Evolutionary conservation across 2,797 vertebrate genomes (phyloP).

Genomic region (Eleutherodactylus coqui): DNA sequence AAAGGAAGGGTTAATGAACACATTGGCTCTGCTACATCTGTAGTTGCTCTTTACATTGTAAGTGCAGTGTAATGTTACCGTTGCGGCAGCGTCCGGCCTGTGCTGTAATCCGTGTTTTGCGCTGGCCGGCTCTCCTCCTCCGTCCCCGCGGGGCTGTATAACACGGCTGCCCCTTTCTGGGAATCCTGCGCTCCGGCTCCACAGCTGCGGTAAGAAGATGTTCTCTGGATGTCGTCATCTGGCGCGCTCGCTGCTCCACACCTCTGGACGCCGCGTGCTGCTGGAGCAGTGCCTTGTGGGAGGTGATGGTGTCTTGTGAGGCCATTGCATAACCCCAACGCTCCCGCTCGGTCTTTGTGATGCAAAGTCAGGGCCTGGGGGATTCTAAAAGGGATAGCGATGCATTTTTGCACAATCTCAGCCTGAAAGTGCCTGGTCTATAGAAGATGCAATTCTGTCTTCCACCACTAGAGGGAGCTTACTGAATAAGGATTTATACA

Average conservation of each 20-base stretch:
- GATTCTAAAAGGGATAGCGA: neutral
- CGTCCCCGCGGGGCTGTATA: neutral
- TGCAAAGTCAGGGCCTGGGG: too few relatives aligned
- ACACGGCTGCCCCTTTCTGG: constrained; percentile 31
- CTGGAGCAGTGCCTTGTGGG: constrained; percentile 13
- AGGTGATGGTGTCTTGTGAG: neutral
- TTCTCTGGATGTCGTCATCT: constrained; percentile 42
- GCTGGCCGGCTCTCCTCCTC: neutral
- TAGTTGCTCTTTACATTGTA: too few relatives aligned
- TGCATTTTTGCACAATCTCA: neutral
- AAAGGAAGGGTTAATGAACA: neutral
- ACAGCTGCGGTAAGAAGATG: constrained; percentile 29
- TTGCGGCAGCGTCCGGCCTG: neutral
- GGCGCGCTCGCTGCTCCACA: constrained; percentile 25
- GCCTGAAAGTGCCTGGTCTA: neutral
- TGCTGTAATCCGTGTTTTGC: neutral
- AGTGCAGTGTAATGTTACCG: neutral
- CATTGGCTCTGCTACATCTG: neutral
- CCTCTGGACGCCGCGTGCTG: constrained; percentile 7
- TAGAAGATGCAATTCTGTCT: too few relatives aligned
- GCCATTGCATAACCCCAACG: neutral
- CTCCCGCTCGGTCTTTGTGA: neutral
- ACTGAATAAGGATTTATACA: too few relatives aligned
- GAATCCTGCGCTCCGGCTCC: constrained; percentile 21
- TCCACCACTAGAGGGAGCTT: too few relatives aligned